Percentiles rank a stretch among this genome's conserved stretches.
phyloP scores from a whole-genome alignment of 2,888 invertebrate species.

The Sarcophaga caerulescens region DNA sequence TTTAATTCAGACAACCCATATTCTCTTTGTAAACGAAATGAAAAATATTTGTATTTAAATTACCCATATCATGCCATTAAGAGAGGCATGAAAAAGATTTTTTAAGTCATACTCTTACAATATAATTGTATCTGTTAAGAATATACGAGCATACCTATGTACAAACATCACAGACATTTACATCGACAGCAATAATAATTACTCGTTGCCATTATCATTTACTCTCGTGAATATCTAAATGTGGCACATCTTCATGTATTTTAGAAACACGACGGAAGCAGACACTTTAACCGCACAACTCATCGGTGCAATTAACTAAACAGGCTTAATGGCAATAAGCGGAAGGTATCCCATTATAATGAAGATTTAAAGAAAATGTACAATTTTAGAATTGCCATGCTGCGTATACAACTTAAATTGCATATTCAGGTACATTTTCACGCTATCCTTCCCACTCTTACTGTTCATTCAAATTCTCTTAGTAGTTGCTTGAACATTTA shows the following conservation, averaged over 20 bases:
- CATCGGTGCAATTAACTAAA: constrained; percentile 65
- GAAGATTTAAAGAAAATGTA: too few species aligned
- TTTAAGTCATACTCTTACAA: background rate
- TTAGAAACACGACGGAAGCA: constrained; percentile 38
- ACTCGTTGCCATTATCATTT: constrained; percentile 4
- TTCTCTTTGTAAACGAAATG: too few species aligned
- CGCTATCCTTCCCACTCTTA: constrained; percentile 3
- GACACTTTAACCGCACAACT: constrained; percentile 57
- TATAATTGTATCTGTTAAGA: too few species aligned
- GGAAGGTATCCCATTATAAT: constrained; percentile 21
- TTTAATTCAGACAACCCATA: too few species aligned
- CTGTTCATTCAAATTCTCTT: constrained; percentile 41
- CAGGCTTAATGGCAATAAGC: constrained; percentile 54
- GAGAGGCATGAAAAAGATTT: too few species aligned
- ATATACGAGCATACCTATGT: too few species aligned
- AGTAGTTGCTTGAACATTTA: constrained; percentile 43
- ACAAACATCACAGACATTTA: too few species aligned
- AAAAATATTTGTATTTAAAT: background rate
- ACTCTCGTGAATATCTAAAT: too few species aligned
- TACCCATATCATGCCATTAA: too few species aligned
- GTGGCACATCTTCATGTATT: constrained; percentile 8
- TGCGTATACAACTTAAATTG: background rate
- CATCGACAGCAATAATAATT: constrained; percentile 28
- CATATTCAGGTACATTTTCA: background rate
- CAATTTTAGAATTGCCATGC: too few species aligned